Evolutionary conservation across 2,888 invertebrate genomes (phyloP), one percentile per base, ranked within the genome.

Genomic region (Sarcophaga variegata): DNA sequence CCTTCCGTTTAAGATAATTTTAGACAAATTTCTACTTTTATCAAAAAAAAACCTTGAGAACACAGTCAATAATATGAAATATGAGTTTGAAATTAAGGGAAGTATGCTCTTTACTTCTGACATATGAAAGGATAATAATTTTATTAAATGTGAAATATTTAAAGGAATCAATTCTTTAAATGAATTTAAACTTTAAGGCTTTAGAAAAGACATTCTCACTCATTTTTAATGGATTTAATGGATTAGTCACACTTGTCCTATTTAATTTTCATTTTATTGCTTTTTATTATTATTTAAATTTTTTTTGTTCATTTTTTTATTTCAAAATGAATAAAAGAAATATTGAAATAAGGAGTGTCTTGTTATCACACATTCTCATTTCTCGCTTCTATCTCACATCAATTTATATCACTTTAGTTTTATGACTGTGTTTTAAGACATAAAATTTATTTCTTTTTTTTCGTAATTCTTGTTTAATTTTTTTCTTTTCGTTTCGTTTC

Each of bases 1-100:
- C 86, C 88, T 88, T 86, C 88, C 88, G 85, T 85, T 87, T 79
- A 76, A 83, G 66, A 87, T 87, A 87, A 81, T 70, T 85, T 86
- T 81, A 78, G 88, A 86, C 88, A 88, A 88, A 88, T 84, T 85
- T 82, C 54, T 72, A 45, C 60, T 54, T 54, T 54, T 54, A 14
- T 4, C 49, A 14, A 4, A 54, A 54, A 49, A 17, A 12, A 54
- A 3, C 12, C 17, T 54, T 25, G 17, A 27, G 8, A 17, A 45
- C 11, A 10, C 3, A 67, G 80, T 37, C 70, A 76, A 84, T 76
- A 76, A 66, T 63, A 80, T 84, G 75, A 81, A 81, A 72, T 81
- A 77, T 67, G 84, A 66, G 78, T 63, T 60, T 54, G 14, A 14
- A 14, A 54, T 54, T 14, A 54, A 14, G 54, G 4, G 4, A 54